Percentiles rank a stretch among this genome's conserved stretches.
These are phyloP conservation scores for Dendropsophus ebraccatus DNA, from an alignment of 2,113 vertebrate species.

Conservation along the genomic window DNA sequence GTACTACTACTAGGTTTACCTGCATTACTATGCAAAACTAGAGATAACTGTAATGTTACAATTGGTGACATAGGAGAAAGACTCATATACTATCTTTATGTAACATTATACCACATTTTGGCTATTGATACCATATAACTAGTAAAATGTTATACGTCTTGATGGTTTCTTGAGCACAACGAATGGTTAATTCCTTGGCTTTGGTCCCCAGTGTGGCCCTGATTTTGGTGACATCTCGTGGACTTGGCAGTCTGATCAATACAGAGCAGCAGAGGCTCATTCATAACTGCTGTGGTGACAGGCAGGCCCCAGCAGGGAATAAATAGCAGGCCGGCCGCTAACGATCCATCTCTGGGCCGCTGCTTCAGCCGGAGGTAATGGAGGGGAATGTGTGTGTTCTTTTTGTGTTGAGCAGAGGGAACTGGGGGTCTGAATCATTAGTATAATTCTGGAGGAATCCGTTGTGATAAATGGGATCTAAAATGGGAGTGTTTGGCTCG, in stretches of 20 bases:
- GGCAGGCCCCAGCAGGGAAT: conserved; percentile 55
- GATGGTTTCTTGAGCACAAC: neutral
- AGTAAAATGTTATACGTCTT: too few species aligned
- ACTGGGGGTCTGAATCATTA: conserved; percentile 18
- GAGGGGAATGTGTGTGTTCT: conserved; percentile 5
- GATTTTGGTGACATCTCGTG: conserved; percentile 39
- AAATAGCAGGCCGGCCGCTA: conserved; percentile 48
- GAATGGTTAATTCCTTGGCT: neutral
- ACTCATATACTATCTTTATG: too few species aligned
- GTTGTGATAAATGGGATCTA: conserved; percentile 49
- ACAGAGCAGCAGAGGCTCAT: conserved; percentile 40
- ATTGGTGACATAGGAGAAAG: too few species aligned
- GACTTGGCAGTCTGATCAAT: conserved; percentile 47
- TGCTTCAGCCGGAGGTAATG: conserved; percentile 38
- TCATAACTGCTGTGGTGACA: conserved; percentile 51
- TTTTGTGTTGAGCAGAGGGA: neutral
- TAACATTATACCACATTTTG: too few species aligned
- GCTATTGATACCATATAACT: neutral
- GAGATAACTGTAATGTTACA: neutral
- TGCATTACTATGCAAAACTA: neutral
- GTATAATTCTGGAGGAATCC: conserved; percentile 53
- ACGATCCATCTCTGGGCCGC: conserved; percentile 52
- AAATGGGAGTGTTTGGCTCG: conserved; percentile 20
- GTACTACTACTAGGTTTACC: neutral
- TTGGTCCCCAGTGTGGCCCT: conserved; percentile 37